Base-by-base conservation (phyloP, 92 coral and sea anemone genomes). In the Meandrina meandrites region DNA sequence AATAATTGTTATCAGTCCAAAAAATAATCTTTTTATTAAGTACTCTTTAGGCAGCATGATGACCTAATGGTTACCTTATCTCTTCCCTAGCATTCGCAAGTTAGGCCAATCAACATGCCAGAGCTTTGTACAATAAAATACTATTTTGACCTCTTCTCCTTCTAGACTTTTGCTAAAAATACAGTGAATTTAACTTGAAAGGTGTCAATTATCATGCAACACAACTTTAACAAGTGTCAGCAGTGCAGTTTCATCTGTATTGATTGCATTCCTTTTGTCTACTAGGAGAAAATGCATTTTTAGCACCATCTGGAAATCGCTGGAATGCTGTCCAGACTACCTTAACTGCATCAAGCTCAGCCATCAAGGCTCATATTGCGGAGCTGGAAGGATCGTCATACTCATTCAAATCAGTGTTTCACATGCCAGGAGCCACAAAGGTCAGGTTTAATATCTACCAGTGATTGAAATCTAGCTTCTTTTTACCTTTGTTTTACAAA, bases 321-420 rank as follows among this genome's bases (percentile, higher is more conserved):
- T 80, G 91, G 36, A 86, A 88, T 66, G 84, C 90, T 27, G 81
- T 94, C 24, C 91, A 90, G 12, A 78, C 93, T 10, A 85, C 86
- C 69, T 79, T 93, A 51, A 70, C 87, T 22, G 84, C 93, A 58
- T 88, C 95, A 10, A 90, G 90, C 67, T 94, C 99, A 71, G 86
- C 93, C 9, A 78, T 95, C 81, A 94, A 94, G 79, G 84, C 92
- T 32, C 96, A 95, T 74, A 87, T 93, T 50, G 34, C 88, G 78
- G 98, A 97, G 66, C 92, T 97, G 24, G 96, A 95, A 77, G 95
- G 92, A 30, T 94, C 97, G 10, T 91, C 97, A 27, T 92, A 88
- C 69, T 8, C 80, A 21, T 91, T 93, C 60, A 82, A 78, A 45
- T 95, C 96, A n/a, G 86, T 96, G 69, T 91, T 94, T 22, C 93